Evolutionary conservation across 2,888 invertebrate species (phyloP).

Genomic region (Polymixis flavicincta): DNA sequence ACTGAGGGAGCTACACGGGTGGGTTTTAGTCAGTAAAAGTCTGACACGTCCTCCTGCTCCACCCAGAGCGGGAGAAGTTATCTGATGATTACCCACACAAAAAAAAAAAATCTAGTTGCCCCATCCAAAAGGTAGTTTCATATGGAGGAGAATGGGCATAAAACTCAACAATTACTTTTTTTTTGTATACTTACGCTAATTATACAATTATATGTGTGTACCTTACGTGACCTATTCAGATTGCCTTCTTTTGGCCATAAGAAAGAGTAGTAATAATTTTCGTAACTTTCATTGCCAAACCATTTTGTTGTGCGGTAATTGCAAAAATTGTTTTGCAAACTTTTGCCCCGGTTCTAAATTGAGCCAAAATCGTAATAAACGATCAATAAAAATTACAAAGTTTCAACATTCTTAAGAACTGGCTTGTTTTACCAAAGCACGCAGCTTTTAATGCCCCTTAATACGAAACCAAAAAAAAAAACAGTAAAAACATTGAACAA

Average conservation of each 20-base stretch:
- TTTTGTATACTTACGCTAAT: no score
- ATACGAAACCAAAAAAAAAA: neutral
- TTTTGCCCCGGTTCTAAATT: neutral
- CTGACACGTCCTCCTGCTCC: no score
- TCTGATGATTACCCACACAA: no score
- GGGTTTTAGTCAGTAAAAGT: no score
- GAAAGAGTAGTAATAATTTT: neutral
- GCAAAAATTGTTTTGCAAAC: neutral
- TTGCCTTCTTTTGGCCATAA: neutral
- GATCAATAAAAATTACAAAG: neutral
- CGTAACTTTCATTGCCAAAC: neutral
- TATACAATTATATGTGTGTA: no score
- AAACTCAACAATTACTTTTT: no score
- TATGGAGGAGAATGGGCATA: no score
- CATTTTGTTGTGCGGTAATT: neutral
- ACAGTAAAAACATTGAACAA: neutral
- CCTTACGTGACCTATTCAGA: neutral
- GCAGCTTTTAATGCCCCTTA: neutral
- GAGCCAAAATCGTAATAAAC: neutral
- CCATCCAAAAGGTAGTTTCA: no score
- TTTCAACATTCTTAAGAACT: conserved; percentile 18
- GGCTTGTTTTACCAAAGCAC: neutral
- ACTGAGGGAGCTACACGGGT: no score
- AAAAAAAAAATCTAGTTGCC: no score
- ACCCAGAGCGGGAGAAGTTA: no score